Percentiles rank a stretch among this genome's conserved stretches.
Conservation (phyloP, 2,797 vertebrate species). For the Myoxocephalus aenaeus region DNA sequence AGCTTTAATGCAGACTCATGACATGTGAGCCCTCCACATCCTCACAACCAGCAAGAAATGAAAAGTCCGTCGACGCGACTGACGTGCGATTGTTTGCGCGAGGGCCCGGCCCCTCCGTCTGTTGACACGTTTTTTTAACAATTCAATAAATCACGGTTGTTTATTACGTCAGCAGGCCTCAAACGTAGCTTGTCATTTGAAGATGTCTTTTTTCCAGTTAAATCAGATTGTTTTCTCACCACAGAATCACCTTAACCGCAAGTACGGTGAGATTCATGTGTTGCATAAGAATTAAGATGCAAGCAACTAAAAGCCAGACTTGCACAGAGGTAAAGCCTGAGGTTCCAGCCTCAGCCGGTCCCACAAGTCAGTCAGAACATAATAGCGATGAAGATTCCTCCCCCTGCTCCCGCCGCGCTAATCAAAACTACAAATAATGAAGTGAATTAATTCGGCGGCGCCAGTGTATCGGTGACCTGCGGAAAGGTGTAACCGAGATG, state of each 20-base stretch:
- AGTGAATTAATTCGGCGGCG: conserved; percentile 57
- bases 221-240: not conserved
- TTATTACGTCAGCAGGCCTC: conserved; percentile 19
- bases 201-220: not conserved
- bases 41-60: conserved; percentile 60
- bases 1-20: conserved; percentile 71
- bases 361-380: conserved; percentile 22
- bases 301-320: not conserved
- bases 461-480: conserved; percentile 55
- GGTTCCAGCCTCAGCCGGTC: not conserved
- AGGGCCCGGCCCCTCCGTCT: not conserved
- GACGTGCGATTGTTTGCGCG: conserved; percentile 38
- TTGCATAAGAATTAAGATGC: not conserved
- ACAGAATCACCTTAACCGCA: not conserved
- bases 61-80: conserved; percentile 49
- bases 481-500: conserved; percentile 55
- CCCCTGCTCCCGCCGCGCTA: conserved; percentile 32
- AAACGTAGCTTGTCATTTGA: not conserved
- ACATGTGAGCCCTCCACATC: conserved; percentile 34
- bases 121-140: conserved; percentile 24
- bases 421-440: conserved; percentile 66
- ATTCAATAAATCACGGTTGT: conserved; percentile 30
- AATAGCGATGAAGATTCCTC: conserved; percentile 19
- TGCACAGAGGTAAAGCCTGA: not conserved
- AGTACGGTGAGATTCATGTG: not conserved